A percentile compares a stretch with the other conserved stretches of the same genome.
phyloP scores from a whole-genome alignment of 2,888 invertebrate genomes.

The Tiphia femorata region DNA sequence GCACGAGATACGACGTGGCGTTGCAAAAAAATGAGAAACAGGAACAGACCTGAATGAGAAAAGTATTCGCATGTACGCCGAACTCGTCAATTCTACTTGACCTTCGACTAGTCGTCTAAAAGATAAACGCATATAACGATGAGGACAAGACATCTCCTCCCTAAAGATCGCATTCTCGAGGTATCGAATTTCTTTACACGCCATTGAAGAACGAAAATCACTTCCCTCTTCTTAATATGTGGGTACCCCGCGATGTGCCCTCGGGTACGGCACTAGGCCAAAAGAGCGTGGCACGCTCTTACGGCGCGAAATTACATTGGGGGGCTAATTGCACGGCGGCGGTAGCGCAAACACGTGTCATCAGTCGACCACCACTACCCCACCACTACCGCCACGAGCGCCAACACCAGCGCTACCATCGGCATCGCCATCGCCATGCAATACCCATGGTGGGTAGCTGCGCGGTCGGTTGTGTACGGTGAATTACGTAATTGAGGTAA shows the following conservation, averaged over 20 bases:
- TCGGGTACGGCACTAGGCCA: conserved; percentile 50
- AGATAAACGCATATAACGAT: neutral
- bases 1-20: neutral
- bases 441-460: conserved; percentile 46
- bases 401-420: conserved; percentile 19
- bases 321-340: conserved; percentile 61
- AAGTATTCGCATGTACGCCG: too few species aligned
- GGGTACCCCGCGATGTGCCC: conserved; percentile 42
- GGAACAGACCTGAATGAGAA: neutral
- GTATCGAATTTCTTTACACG: conserved; percentile 40
- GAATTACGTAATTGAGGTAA: conserved; percentile 66
- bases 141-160: neutral
- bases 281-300: conserved; percentile 53
- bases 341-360: conserved; percentile 64
- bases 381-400: conserved; percentile 16
- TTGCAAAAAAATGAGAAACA: neutral
- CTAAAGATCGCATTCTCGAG: conserved; percentile 16
- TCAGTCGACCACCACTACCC: conserved; percentile 56
- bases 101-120: too few species aligned
- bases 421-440: conserved; percentile 37
- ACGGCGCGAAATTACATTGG: conserved; percentile 56
- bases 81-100: too few species aligned
- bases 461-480: conserved; percentile 56
- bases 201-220: conserved; percentile 35
- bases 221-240: conserved; percentile 43